phyloP scores from a whole-genome alignment of 2,797 vertebrate species.

The Martes flavigula region DNA sequence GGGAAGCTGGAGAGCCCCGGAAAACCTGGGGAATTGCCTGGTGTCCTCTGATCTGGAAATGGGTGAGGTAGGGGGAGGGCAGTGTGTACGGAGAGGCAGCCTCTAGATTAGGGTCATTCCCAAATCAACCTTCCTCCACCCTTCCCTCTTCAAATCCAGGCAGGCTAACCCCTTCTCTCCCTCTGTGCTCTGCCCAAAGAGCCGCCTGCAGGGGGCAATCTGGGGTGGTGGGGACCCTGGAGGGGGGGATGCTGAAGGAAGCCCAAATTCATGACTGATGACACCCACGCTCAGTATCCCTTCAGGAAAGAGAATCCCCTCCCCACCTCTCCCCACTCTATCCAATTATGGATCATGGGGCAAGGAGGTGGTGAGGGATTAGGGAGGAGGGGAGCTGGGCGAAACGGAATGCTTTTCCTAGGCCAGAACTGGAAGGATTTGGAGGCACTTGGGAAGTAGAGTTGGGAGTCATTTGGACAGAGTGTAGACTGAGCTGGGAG shows the following conservation, averaged over 20 bases:
- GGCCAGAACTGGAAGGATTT: neutral
- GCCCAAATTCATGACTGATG: neutral
- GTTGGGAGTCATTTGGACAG: too few relatives aligned
- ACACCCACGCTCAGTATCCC: neutral
- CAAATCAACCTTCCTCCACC: neutral
- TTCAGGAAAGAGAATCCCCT: neutral
- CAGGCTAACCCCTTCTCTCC: neutral
- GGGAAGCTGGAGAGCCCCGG: neutral
- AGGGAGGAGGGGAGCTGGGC: neutral
- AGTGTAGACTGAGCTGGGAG: neutral
- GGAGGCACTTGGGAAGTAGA: neutral
- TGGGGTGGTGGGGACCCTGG: neutral
- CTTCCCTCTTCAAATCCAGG: neutral
- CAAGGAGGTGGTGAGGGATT: neutral
- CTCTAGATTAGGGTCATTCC: neutral
- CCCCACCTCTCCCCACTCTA: neutral
- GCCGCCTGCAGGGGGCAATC: neutral
- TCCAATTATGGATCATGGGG: neutral
- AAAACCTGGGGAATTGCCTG: neutral
- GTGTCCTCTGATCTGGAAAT: neutral
- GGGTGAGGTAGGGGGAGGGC: neutral
- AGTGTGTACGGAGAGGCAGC: neutral
- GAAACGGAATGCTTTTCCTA: neutral
- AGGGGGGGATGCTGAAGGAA: neutral
- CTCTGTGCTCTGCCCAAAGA: neutral